Evolutionary conservation across 2,888 invertebrate genomes (phyloP).

Genomic region (Pollenia angustigena): DNA sequence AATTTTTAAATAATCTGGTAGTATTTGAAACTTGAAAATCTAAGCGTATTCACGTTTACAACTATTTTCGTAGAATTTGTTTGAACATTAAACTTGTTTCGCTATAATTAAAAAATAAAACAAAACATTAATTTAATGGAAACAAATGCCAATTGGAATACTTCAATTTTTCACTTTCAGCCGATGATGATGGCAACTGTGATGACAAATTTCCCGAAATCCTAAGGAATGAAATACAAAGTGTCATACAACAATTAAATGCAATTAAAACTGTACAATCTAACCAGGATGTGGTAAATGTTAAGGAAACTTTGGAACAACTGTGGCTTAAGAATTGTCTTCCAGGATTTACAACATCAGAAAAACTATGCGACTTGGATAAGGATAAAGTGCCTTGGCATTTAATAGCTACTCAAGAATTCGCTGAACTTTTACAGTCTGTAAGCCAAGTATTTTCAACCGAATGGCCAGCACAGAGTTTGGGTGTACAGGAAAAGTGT

Average conservation of each 20-base stretch:
- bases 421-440: conserved; percentile 85
- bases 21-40: conserved; percentile 2
- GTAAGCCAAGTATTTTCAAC: conserved; percentile 85
- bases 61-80: conserved; percentile 51
- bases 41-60: conserved; percentile 26
- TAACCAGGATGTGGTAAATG: conserved; percentile 80
- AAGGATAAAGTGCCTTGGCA: conserved; percentile 79
- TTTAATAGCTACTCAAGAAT: conserved; percentile 84
- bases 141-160: conserved; percentile 83
- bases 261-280: conserved; percentile 80
- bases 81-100: conserved; percentile 51
- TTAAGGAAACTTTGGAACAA: conserved; percentile 79
- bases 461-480: conserved; percentile 85
- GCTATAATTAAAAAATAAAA: conserved; percentile 51
- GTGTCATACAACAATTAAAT: conserved; percentile 76
- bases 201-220: conserved; percentile 71
- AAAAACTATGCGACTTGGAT: conserved; percentile 87
- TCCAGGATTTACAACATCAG: conserved; percentile 86
- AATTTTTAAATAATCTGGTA: conserved; percentile 10
- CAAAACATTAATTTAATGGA: conserved; percentile 73
- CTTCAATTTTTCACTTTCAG: conserved; percentile 83
- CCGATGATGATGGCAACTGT: conserved; percentile 72
- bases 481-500: conserved; percentile 63
- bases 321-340: conserved; percentile 80
- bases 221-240: conserved; percentile 74